Evolutionary conservation across 2,797 vertebrate genomes (phyloP), one percentile per base, ranked within the genome.

Genomic region (Lutjanus argentimaculatus): DNA sequence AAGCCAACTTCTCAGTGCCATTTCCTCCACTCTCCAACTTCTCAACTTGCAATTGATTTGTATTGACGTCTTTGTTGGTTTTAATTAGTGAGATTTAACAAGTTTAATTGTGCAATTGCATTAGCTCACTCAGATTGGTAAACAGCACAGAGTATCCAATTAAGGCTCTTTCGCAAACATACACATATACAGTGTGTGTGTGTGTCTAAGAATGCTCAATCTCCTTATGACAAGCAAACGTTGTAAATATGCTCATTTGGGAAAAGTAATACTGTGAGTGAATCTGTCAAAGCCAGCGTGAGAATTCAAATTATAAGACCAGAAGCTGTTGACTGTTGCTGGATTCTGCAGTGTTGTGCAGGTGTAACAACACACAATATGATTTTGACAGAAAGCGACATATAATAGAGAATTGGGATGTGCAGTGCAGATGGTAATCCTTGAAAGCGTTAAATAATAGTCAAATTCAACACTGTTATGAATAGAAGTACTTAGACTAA

Each of bases 1-100:
- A 69, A 49, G 58, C 40, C 52, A 40, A 49, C 77, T 66, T 74
- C 78, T 69, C 55, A 16, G 30, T 75, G 59, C 67, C 73, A 46
- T 85, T 90, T 85, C 71, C 70, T 62, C 42, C 25, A 30, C 82
- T 80, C 77, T 80, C 72, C 52, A 90, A 82, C 82, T 48, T 61
- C 66, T 76, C 52, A 8, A 55, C 61, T 10, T 72, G 72, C 40
- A 64, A 87, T 87, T 85, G 84, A 94, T 91, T 85, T 67, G 72
- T 82, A 86, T 88, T 82, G 89, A 90, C 75, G 46, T 64, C 77
- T 88, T 86, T 94, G 85, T 87, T 93, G 52, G 87, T 91, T 92
- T 91, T 86, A 91, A 95, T 94, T 90, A 92, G 85, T 83, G 58
- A 87, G 82, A 91, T 92, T 95, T 84, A 90, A 88, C 85, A 89